Evolutionary conservation across 2,888 invertebrate genomes (phyloP).

Genomic region (Acanthopleura granulata): DNA sequence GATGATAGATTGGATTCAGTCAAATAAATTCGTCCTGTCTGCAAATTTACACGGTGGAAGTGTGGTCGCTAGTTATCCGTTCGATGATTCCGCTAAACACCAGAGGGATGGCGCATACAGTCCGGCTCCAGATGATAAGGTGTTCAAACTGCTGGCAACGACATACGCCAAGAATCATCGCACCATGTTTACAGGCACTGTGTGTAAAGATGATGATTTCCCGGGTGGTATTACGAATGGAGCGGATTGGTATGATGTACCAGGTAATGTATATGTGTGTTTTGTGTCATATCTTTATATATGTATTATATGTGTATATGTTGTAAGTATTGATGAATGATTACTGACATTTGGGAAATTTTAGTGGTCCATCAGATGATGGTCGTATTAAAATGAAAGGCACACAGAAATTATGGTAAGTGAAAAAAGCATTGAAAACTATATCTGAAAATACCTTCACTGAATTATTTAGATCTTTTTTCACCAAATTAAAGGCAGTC

Average conservation of each 20-base stretch:
- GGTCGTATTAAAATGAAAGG: no score
- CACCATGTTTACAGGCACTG: slow-evolving; percentile 80
- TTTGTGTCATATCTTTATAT: no score
- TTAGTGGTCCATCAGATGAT: no score
- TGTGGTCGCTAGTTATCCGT: slow-evolving; percentile 96
- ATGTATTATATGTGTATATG: no score
- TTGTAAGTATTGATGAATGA: no score
- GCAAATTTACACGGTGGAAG: slow-evolving; percentile 94
- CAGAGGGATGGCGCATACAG: slow-evolving; percentile 40
- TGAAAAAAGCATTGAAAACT: no score
- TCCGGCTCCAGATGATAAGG: slow-evolving; percentile 79
- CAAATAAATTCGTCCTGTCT: slow-evolving; percentile 93
- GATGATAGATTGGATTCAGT: slow-evolving; percentile 93
- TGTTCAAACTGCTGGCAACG: slow-evolving; percentile 85
- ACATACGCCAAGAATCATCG: slow-evolving; percentile 82
- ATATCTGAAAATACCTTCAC: no score
- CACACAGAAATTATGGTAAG: no score
- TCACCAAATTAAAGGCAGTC: no score
- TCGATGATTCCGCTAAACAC: slow-evolving; percentile 74
- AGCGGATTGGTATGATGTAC: slow-evolving; percentile 66
- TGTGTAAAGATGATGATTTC: slow-evolving; percentile 73
- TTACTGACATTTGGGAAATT: no score
- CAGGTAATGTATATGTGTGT: slow-evolving; percentile 45
- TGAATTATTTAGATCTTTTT: no score
- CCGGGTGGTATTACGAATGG: slow-evolving; percentile 60